A percentile compares a stretch with the other conserved stretches of the same genome.
Evolutionary conservation across 1,140 invertebrate genomes (phyloP).

Genomic region (Littorina saxatilis): DNA sequence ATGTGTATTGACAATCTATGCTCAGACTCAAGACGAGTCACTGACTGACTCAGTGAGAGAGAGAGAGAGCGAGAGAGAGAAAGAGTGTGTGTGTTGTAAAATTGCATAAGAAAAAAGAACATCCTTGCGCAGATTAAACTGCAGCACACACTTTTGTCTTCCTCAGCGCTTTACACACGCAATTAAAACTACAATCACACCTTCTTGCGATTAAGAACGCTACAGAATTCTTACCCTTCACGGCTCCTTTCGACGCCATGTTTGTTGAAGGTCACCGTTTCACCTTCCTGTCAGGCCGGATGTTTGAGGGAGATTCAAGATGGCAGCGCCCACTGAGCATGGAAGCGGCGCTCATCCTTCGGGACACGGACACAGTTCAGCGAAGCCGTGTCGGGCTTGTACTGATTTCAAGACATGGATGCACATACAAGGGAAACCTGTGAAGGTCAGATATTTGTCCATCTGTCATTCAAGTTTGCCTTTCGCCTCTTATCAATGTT

Average conservation of each 20-base stretch:
- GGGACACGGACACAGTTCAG: neutral
- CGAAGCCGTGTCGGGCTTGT: slow-evolving; percentile 44
- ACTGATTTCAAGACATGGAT: slow-evolving; percentile 55
- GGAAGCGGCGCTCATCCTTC: neutral
- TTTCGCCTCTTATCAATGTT: too few relatives aligned
- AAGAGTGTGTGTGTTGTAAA: too few relatives aligned
- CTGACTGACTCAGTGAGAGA: too few relatives aligned
- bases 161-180: too few relatives aligned
- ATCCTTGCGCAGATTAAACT: too few relatives aligned
- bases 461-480: neutral
- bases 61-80: too few relatives aligned
- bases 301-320: slow-evolving; percentile 8
- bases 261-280: slow-evolving; percentile 13
- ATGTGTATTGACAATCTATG: too few relatives aligned
- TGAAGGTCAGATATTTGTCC: slow-evolving; percentile 11
- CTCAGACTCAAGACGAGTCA: too few relatives aligned
- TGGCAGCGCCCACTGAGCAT: neutral
- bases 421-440: slow-evolving; percentile 44
- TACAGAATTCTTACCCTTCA: slow-evolving; percentile 42
- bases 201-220: too few relatives aligned
- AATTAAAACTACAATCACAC: too few relatives aligned
- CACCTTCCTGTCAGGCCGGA: slow-evolving; percentile 15
- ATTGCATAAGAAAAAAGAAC: too few relatives aligned
- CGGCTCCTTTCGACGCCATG: slow-evolving; percentile 38
- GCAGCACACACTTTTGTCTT: too few relatives aligned